Evolutionary conservation across 2,888 invertebrate genomes (phyloP), one percentile per base, ranked within the genome.

Genomic region (Andrena flavipes): DNA sequence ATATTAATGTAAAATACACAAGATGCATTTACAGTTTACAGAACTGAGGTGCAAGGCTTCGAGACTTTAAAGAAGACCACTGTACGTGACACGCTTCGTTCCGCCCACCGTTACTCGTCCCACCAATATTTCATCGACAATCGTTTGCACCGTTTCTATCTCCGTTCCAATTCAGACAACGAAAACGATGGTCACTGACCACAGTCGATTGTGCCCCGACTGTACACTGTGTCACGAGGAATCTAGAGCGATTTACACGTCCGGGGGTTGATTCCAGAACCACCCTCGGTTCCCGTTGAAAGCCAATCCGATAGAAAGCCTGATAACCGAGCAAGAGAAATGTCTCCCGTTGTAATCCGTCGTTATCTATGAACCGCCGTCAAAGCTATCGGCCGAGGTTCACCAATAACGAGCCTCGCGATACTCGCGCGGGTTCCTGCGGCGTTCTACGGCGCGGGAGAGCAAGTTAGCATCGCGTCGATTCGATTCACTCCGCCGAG

Each of bases 271-370:
- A 63, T 26, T 59, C 23, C 48, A 42, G 30, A 42, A 73, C 63
- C 60, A 60, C 23, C 13, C 51, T 1, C 7, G 59, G 16, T 68
- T 29, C 13, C 51, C 8, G 56, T 35, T 62, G 42, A 69, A 62
- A 69, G 59, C n/a, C 59, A 81, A 71, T 76, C 48, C 33, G 68
- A 84, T 81, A 49, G 54, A 76, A 78, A 84, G 68, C 62, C 35
- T 54, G 71, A 84, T 81, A 74, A 26, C 48, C 8, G 29, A 33
- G 54, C 16, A n/a, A n/a, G 26, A 48, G 56, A 42, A 83, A 78
- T 10, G 63, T 60, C 16, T 54, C 20, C 16, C 4, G 16, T 48
- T n/a, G 49, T 29, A 59, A 69, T 76, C 64, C 29, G 68, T 76
- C 29, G 60, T 62, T 33, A 49, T 54, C 51, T 20, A 60, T 68